A percentile compares a stretch with the other conserved stretches of the same genome.
phyloP scores from a whole-genome alignment of 1,140 invertebrate genomes.

The Sinella curviseta region DNA sequence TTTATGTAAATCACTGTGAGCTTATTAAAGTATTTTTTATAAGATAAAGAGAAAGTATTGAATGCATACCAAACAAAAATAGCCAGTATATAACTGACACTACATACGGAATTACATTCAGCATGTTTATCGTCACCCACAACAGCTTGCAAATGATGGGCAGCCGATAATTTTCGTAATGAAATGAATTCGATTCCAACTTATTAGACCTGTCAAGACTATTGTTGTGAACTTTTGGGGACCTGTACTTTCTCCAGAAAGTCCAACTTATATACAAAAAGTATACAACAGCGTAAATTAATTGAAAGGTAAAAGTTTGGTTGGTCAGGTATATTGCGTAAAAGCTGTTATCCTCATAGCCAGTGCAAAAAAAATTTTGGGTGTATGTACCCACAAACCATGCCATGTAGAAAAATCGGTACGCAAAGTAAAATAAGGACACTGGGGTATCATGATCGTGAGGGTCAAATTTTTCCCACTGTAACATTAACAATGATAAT shows the following conservation, averaged over 20 bases:
- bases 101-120: background rate
- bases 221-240: too few species aligned
- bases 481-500: background rate
- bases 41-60: too few species aligned
- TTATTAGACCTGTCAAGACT: too few species aligned
- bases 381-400: background rate
- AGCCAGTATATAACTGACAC: background rate
- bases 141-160: background rate
- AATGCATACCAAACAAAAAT: background rate
- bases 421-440: background rate
- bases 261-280: background rate
- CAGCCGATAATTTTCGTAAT: background rate
- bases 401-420: background rate
- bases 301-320: background rate
- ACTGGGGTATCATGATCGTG: background rate
- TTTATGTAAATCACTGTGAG: too few species aligned
- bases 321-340: background rate
- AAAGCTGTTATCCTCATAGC: background rate
- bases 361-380: background rate
- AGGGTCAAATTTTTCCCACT: slow-evolving; percentile 6
- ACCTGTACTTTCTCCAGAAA: slow-evolving; percentile 11
- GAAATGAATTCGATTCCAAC: background rate
- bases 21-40: too few species aligned
- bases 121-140: background rate
- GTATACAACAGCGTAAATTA: background rate